Conservation (phyloP, 2,888 invertebrate species). For the Imbricaverruca yamaguchii region DNA sequence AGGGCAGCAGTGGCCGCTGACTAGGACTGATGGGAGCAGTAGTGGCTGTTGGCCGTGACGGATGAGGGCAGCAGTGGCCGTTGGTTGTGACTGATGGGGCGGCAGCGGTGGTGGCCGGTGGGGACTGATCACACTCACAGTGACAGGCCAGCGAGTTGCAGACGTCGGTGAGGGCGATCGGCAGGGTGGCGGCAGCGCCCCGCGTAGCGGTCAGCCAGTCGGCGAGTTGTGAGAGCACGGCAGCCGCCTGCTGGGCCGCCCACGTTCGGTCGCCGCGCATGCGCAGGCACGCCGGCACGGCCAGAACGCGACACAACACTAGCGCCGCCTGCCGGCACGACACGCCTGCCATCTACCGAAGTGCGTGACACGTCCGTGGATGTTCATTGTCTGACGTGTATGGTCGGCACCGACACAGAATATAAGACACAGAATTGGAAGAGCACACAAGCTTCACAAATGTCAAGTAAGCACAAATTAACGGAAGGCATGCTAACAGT, state of each 20-base stretch:
- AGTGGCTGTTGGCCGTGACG: too few relatives aligned
- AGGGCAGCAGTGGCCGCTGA: too few relatives aligned
- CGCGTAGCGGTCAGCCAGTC: neutral
- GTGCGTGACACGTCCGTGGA: too few relatives aligned
- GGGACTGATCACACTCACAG: constrained; percentile 43
- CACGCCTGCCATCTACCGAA: neutral
- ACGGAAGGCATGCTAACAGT: too few relatives aligned
- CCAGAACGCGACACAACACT: neutral
- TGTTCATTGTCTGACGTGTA: too few relatives aligned
- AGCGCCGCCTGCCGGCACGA: neutral
- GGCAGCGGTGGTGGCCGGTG: too few relatives aligned
- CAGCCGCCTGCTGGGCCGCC: neutral
- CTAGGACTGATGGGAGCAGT: too few relatives aligned
- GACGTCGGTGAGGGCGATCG: constrained; percentile 47
- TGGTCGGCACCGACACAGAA: too few relatives aligned
- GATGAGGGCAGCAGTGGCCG: constrained; percentile 20
- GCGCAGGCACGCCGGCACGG: neutral
- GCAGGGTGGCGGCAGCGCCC: constrained; percentile 40
- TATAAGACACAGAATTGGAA: too few relatives aligned
- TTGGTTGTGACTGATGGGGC: constrained; percentile 19
- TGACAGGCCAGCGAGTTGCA: constrained; percentile 59
- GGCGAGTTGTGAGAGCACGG: neutral
- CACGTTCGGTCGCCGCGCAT: neutral
- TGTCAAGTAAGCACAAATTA: too few relatives aligned
- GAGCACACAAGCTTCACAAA: too few relatives aligned